A percentile compares a stretch with the other conserved stretches of the same genome.
Evolutionary conservation across 1,140 invertebrate genomes (phyloP).

Genomic region (Bombus cullumanus): DNA sequence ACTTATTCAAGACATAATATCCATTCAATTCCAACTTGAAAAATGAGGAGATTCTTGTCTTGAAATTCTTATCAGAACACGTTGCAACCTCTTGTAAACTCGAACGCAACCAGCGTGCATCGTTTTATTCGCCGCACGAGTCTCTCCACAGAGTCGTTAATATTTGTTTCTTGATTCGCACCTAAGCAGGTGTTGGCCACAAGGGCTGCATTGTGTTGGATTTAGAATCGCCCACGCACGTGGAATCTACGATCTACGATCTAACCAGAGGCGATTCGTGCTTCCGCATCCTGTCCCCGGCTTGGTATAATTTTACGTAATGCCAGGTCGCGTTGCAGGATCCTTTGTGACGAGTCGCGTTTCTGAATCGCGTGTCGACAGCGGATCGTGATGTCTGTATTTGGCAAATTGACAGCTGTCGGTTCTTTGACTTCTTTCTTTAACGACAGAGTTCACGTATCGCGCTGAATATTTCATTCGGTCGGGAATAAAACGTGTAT

Average conservation of each 20-base stretch:
- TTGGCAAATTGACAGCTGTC: constrained; percentile 28
- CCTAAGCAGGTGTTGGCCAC: constrained; percentile 62
- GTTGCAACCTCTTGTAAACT: neutral
- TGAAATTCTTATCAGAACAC: neutral
- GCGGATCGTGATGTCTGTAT: constrained; percentile 31
- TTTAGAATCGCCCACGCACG: constrained; percentile 65
- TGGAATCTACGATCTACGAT: constrained; percentile 54
- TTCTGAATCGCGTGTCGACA: neutral
- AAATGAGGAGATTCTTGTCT: neutral
- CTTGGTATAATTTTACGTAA: constrained; percentile 67
- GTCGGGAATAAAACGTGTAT: neutral
- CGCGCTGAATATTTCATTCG: neutral
- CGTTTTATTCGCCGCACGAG: neutral
- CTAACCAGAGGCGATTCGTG: constrained; percentile 41
- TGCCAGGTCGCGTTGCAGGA: neutral
- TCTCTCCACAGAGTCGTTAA: constrained; percentile 49
- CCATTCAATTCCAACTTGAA: neutral
- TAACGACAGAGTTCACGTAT: neutral
- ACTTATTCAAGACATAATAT: neutral
- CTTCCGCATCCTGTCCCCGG: constrained; percentile 51
- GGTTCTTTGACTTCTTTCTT: neutral
- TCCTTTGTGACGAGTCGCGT: constrained; percentile 11
- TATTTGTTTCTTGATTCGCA: constrained; percentile 65
- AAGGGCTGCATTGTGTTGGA: constrained; percentile 56
- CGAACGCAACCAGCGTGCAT: neutral